Percentiles rank a stretch among this genome's conserved stretches.
Conservation (phyloP, 2,888 invertebrate genomes). For the Pomacea canaliculata region DNA sequence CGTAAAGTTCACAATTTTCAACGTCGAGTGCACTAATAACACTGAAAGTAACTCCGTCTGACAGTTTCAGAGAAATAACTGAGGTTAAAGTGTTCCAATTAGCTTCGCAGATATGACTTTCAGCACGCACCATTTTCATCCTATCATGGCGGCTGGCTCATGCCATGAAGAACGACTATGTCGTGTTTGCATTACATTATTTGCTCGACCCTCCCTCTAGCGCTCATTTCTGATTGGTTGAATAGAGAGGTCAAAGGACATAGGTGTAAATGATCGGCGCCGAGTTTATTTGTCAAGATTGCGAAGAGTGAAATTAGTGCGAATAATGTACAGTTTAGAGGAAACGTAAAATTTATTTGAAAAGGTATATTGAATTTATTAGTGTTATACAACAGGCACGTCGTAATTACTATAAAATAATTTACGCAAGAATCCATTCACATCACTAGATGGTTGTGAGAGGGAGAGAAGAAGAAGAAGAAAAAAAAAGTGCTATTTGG, state of each 20-base stretch:
- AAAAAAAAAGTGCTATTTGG: too few relatives aligned
- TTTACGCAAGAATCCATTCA: too few relatives aligned
- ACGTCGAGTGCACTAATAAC: background rate
- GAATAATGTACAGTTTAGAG: too few relatives aligned
- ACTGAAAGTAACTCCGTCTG: background rate
- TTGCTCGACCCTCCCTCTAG: slow-evolving; percentile 38
- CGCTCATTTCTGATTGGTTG: slow-evolving; percentile 39
- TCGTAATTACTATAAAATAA: too few relatives aligned
- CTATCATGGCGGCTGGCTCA: slow-evolving; percentile 40
- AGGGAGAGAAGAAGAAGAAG: too few relatives aligned
- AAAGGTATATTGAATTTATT: too few relatives aligned
- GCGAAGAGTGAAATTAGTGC: too few relatives aligned
- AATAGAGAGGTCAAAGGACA: slow-evolving; percentile 15
- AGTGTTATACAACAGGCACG: too few relatives aligned
- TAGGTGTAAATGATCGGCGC: background rate
- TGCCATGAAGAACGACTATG: slow-evolving; percentile 29
- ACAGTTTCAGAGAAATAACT: slow-evolving; percentile 8
- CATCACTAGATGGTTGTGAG: too few relatives aligned
- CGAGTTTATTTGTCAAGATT: too few relatives aligned
- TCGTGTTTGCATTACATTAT: slow-evolving; percentile 15
- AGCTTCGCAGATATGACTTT: slow-evolving; percentile 10
- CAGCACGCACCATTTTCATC: slow-evolving; percentile 6
- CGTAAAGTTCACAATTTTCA: background rate
- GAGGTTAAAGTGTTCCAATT: slow-evolving; percentile 4
- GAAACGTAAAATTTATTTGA: too few relatives aligned